Percentiles rank a stretch among this genome's conserved stretches.
Evolutionary conservation across 1,140 invertebrate genomes (phyloP).

Genomic region (Psix sp.): DNA sequence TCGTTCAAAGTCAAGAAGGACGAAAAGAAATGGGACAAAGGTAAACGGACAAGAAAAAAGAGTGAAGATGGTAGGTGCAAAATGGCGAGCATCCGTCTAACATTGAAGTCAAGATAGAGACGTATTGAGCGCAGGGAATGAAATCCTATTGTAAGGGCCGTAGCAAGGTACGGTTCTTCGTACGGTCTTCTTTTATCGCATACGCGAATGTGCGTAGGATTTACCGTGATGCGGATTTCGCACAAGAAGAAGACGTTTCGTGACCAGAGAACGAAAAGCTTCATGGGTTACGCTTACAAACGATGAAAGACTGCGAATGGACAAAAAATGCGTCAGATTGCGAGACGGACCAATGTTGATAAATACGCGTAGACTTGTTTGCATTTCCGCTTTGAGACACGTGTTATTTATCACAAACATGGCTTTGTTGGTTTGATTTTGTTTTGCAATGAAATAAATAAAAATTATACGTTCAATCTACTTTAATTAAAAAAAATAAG

Average conservation of each 20-base stretch:
- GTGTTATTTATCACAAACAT: constrained; percentile 18
- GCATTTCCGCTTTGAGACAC: background rate
- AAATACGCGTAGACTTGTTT: constrained; percentile 25
- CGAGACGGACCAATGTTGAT: constrained; percentile 10
- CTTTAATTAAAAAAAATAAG: too few relatives aligned
- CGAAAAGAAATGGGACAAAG: too few relatives aligned
- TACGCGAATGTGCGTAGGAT: constrained; percentile 30
- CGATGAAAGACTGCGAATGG: constrained; percentile 5
- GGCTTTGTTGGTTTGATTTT: background rate
- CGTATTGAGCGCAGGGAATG: constrained; percentile 67
- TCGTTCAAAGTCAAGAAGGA: background rate
- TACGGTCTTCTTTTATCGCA: constrained; percentile 6
- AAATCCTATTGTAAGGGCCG: constrained; percentile 66
- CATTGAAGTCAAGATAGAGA: constrained; percentile 70
- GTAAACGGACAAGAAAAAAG: constrained; percentile 11
- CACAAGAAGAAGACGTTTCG: constrained; percentile 19
- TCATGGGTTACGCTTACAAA: constrained; percentile 1
- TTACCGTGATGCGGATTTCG: constrained; percentile 10
- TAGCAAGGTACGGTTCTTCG: constrained; percentile 24
- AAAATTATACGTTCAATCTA: too few relatives aligned
- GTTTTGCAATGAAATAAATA: too few relatives aligned
- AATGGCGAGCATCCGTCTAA: constrained; percentile 69
- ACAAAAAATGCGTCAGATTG: constrained; percentile 26
- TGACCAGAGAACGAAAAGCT: constrained; percentile 39
- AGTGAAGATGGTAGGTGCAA: constrained; percentile 35